Evolutionary conservation across 2,888 invertebrate species (phyloP), one percentile per base, ranked within the genome.

Genomic region (Synanthedon formicaeformis): DNA sequence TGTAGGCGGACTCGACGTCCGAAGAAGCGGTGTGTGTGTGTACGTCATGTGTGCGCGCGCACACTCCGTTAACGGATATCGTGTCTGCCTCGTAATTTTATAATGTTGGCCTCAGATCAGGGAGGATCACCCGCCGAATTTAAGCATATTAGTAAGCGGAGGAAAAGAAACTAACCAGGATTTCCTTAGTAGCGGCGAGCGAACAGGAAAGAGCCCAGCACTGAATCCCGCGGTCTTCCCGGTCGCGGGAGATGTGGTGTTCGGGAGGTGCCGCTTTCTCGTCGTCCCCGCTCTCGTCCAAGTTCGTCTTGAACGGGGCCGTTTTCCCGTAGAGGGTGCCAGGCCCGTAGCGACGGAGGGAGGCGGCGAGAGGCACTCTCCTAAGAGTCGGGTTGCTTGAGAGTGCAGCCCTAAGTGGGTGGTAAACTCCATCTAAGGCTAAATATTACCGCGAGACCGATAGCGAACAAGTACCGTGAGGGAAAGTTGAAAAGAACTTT

Each of bases 141-240:
- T 88, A 87, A 90, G 89, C 88, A 89, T 90, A 89, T 89, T 73
- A 89, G 63, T 89, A 81, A 88, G 88, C 82, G 87, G 88, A 88
- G 89, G 89, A 89, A 89, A 89, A 89, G 88, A 90, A 91, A 90
- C 85, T 84, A 89, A 90, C 86, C 58, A 84, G 84, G 88, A 89
- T 90, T 89, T 81, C 88, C 85, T 69, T 73, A 90, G 89, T 90
- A 91, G 85, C 88, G 87, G 89, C 89, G 89, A 41, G 41, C 41
- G 41, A 41, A 41, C 41, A 41, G 41, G 41, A 41, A 41, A 41
- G 11, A 41, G 41, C 41, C 41, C 41, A 41, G 41, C n/a, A 41
- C 41, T 41, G 41, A 41, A 41, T 41, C 41, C n/a, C 41, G 41
- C 41, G n/a, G 41, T 41, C 41, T 41, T 41, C 11, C 12, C 41